Evolutionary conservation across 2,797 vertebrate genomes (phyloP).

Genomic region (Sebastiscus tertius): DNA sequence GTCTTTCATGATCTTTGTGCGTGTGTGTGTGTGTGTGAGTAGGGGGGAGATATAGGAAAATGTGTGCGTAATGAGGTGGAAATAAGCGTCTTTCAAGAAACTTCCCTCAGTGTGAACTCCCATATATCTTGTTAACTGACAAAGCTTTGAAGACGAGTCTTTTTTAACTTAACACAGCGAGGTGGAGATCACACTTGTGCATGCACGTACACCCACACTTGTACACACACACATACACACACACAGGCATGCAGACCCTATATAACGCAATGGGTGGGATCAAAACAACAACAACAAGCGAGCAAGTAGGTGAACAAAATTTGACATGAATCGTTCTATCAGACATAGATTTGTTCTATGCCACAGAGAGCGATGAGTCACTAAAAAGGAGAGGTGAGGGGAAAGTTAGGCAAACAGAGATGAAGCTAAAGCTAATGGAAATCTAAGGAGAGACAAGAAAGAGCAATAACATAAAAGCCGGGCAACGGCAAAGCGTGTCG

Average conservation of each 20-base stretch:
- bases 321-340: slow-evolving; percentile 33
- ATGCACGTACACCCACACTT: too few species aligned
- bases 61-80: slow-evolving; percentile 59
- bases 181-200: neutral
- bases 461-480: neutral
- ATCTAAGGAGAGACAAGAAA: neutral
- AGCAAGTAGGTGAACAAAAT: slow-evolving; percentile 25
- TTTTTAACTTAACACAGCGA: slow-evolving; percentile 35
- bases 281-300: slow-evolving; percentile 17
- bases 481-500: neutral
- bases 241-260: neutral
- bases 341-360: slow-evolving; percentile 11
- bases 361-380: neutral
- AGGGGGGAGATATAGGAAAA: neutral
- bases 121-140: slow-evolving; percentile 62
- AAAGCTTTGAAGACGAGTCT: slow-evolving; percentile 59
- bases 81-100: slow-evolving; percentile 61
- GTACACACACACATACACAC: neutral
- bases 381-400: neutral
- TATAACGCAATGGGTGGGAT: slow-evolving; percentile 18
- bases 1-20: slow-evolving; percentile 33
- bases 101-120: slow-evolving; percentile 50
- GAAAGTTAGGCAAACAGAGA: neutral
- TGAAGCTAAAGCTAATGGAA: neutral
- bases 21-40: neutral